phyloP scores from a whole-genome alignment of 1,140 invertebrate genomes.

The Drosophila teissieri region DNA sequence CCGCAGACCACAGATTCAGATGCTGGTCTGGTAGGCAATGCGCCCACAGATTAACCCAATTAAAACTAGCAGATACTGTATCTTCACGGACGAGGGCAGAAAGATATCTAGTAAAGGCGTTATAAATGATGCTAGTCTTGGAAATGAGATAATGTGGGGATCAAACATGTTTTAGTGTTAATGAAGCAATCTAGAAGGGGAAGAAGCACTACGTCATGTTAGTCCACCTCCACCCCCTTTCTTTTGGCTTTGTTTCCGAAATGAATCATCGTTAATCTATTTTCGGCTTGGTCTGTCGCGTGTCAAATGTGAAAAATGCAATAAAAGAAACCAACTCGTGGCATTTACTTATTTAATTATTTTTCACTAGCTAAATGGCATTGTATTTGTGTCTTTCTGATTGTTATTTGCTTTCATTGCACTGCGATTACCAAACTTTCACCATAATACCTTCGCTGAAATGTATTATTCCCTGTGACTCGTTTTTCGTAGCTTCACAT shows the following conservation, averaged over 20 bases:
- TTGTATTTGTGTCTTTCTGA: constrained; percentile 2
- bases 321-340: constrained; percentile 1
- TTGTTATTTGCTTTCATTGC: constrained; percentile 42
- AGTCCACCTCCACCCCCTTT: constrained; percentile 22
- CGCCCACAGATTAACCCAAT: constrained; percentile 1
- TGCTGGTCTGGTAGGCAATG: background rate
- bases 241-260: constrained; percentile 13
- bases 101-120: constrained; percentile 8
- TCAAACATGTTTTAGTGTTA: constrained; percentile 42
- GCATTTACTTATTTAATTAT: constrained; percentile 37
- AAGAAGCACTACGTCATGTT: constrained; percentile 12
- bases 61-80: background rate
- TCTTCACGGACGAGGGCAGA: constrained; percentile 3
- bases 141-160: constrained; percentile 43
- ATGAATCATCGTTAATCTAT: constrained; percentile 43
- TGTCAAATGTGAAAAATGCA: constrained; percentile 14
- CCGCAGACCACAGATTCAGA: constrained; percentile 20
- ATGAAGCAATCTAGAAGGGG: constrained; percentile 8
- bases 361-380: constrained; percentile 24
- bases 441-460: constrained; percentile 3
- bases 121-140: constrained; percentile 7
- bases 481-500: constrained; percentile 15
- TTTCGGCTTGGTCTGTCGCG: constrained; percentile 16
- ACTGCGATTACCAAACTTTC: background rate
- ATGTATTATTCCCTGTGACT: constrained; percentile 2